These are phyloP conservation scores for Rhyzopertha dominica DNA, from an alignment of 1,140 invertebrate species.

Conservation along the genomic window DNA sequence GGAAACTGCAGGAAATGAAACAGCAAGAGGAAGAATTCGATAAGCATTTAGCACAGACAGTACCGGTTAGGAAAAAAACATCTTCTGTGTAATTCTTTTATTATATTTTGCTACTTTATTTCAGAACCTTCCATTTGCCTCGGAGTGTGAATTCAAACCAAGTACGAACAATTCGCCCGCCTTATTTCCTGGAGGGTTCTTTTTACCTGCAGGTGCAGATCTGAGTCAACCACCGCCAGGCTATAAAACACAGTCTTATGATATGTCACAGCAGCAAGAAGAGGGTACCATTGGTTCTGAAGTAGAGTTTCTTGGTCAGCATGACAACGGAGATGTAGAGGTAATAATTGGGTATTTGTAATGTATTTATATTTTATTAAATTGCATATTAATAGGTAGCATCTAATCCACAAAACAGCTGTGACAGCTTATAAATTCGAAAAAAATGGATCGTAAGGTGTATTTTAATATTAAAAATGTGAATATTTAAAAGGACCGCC, in stretches of 20 bases:
- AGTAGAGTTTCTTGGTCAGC: constrained; percentile 49
- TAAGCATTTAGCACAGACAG: constrained; percentile 67
- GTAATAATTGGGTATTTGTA: constrained; percentile 29
- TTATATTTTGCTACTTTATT: constrained; percentile 21
- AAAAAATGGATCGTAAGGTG: too few species aligned
- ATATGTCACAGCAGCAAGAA: constrained; percentile 17
- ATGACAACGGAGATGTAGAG: constrained; percentile 46
- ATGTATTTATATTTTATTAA: too few species aligned
- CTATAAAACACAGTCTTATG: constrained; percentile 42
- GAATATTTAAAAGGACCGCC: too few species aligned
- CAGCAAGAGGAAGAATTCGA: constrained; percentile 76
- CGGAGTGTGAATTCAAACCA: constrained; percentile 63
- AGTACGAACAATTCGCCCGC: constrained; percentile 36
- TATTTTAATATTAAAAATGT: too few species aligned
- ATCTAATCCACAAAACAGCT: too few species aligned
- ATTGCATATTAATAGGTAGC: too few species aligned
- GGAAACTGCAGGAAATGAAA: constrained; percentile 65
- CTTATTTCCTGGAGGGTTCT: constrained; percentile 12
- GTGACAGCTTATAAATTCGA: too few species aligned
- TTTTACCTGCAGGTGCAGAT: constrained; percentile 41
- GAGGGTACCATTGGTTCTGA: constrained; percentile 42
- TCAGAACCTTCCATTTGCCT: constrained; percentile 61
- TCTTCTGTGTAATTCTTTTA: constrained; percentile 14
- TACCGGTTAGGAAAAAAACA: constrained; percentile 51
- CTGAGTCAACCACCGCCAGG: constrained; percentile 55